phyloP scores from a whole-genome alignment of 1,140 invertebrate genomes.

The Drosophila asahinai region DNA sequence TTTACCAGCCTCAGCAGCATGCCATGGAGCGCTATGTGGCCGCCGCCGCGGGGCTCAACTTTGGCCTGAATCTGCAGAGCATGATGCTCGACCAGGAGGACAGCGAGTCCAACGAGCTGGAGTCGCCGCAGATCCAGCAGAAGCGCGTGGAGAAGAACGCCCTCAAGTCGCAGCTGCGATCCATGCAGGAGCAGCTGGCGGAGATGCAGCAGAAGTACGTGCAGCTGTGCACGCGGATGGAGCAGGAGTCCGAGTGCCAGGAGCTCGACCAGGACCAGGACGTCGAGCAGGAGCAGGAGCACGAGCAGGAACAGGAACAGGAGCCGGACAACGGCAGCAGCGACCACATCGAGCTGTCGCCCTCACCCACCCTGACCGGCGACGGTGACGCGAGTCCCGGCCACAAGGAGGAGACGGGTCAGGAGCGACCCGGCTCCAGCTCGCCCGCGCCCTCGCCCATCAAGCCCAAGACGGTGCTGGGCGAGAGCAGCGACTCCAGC shows the following conservation, averaged over 20 bases:
- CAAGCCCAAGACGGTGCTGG: slow-evolving; percentile 45
- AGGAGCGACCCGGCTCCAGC: slow-evolving; percentile 86
- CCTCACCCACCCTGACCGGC: slow-evolving; percentile 79
- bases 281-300: slow-evolving; percentile 86
- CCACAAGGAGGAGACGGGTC: slow-evolving; percentile 86
- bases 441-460: slow-evolving; percentile 84
- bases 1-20: slow-evolving; percentile 98
- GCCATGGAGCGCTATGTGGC: slow-evolving; percentile 89
- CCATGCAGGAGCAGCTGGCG: slow-evolving; percentile 94
- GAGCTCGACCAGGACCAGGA: slow-evolving; percentile 90
- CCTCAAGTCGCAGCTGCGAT: slow-evolving; percentile 93
- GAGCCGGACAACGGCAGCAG: slow-evolving; percentile 86
- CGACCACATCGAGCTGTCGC: slow-evolving; percentile 86
- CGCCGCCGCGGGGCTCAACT: slow-evolving; percentile 86
- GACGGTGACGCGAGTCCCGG: slow-evolving; percentile 85
- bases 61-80: slow-evolving; percentile 85
- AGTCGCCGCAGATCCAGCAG: slow-evolving; percentile 90
- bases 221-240: slow-evolving; percentile 93
- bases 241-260: slow-evolving; percentile 90
- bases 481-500: slow-evolving; percentile 67
- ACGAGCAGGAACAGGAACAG: slow-evolving; percentile 90
- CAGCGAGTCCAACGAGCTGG: slow-evolving; percentile 91
- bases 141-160: slow-evolving; percentile 94
- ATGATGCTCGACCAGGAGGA: slow-evolving; percentile 88
- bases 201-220: slow-evolving; percentile 96